Percentiles rank a stretch among this genome's conserved stretches.
Evolutionary conservation across 2,113 vertebrate genomes (phyloP).

Genomic region (Penelope pileata): DNA sequence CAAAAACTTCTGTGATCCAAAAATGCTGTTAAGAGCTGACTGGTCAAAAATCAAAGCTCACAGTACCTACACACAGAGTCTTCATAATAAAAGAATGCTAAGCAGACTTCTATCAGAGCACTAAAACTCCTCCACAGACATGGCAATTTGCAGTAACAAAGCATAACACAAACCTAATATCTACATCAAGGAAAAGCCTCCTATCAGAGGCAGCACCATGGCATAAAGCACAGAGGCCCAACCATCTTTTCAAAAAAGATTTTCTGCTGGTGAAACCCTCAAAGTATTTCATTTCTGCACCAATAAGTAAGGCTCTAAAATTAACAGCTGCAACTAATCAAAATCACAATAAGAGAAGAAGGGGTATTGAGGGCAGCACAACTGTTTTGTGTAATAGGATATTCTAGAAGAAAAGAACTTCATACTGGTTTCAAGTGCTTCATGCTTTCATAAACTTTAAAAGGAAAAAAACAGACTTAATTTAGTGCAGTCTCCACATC

Average conservation of each 20-base stretch:
- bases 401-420: conserved; percentile 25
- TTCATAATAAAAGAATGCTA: background rate
- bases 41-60: background rate
- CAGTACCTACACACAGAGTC: background rate
- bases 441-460: conserved; percentile 3
- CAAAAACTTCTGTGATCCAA: background rate
- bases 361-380: background rate
- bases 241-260: background rate
- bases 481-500: conserved; percentile 20
- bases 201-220: background rate
- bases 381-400: conserved; percentile 26
- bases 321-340: conserved; percentile 32
- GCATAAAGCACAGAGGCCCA: background rate
- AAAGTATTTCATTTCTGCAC: background rate
- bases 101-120: background rate
- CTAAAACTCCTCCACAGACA: background rate
- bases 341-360: background rate
- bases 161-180: background rate
- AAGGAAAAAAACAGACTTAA: background rate
- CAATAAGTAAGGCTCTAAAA: conserved; percentile 11
- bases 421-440: background rate
- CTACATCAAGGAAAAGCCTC: background rate
- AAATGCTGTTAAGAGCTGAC: background rate
- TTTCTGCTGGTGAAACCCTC: background rate
- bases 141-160: background rate